These are phyloP conservation scores for Ailurus styani DNA, from an alignment of 2,113 vertebrate species.

Conservation along the genomic window DNA sequence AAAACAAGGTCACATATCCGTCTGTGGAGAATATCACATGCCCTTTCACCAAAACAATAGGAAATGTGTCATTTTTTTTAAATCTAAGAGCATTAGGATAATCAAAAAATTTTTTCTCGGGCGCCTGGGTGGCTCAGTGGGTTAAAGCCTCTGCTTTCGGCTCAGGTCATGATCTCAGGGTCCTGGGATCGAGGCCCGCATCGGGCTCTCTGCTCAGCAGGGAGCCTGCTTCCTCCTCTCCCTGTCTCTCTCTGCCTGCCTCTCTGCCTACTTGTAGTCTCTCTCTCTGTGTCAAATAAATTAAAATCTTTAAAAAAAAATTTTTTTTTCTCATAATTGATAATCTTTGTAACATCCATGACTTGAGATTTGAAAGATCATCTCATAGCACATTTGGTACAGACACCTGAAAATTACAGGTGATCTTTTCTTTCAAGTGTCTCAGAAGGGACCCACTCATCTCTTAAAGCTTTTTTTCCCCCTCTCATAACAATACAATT, in stretches of 20 bases:
- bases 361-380: not conserved
- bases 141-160: too few relatives aligned
- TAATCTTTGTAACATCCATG: not conserved
- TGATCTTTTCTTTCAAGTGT: not conserved
- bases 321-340: not conserved
- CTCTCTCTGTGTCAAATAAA: too few relatives aligned
- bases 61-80: not conserved
- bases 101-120: too few relatives aligned
- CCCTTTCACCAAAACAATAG: not conserved
- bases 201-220: too few relatives aligned
- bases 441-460: not conserved
- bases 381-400: not conserved
- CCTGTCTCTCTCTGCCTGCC: too few relatives aligned
- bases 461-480: not conserved
- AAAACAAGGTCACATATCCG: not conserved
- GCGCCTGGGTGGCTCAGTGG: too few relatives aligned
- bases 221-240: too few relatives aligned
- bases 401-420: not conserved
- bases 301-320: too few relatives aligned
- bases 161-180: too few relatives aligned
- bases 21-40: not conserved
- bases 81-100: not conserved
- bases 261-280: too few relatives aligned
- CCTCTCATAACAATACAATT: not conserved
- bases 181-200: too few relatives aligned